These are phyloP conservation scores for Nomia melanderi DNA, from an alignment of 1,140 invertebrate genomes.

Conservation along the genomic window DNA sequence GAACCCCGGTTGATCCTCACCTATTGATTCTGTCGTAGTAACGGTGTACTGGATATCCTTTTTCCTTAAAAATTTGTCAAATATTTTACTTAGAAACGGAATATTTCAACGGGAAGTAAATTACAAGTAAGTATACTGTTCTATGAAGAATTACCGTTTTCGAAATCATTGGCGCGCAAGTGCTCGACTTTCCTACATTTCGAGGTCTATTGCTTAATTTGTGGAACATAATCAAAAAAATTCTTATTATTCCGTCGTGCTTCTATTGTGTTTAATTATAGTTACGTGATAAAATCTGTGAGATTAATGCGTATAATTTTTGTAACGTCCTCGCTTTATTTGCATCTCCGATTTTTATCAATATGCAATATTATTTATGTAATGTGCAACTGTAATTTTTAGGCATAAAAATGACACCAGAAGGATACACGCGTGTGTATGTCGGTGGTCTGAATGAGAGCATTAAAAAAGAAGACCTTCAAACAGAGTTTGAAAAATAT, in stretches of 20 bases:
- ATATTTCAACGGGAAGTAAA: neutral
- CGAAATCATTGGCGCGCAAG: constrained; percentile 53
- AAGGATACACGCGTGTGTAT: constrained; percentile 87
- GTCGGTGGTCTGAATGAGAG: constrained; percentile 91
- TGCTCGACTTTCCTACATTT: constrained; percentile 5
- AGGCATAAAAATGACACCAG: constrained; percentile 76
- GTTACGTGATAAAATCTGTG: neutral
- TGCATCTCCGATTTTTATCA: neutral
- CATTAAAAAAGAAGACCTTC: constrained; percentile 93
- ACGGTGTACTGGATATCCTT: constrained; percentile 42
- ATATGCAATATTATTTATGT: constrained; percentile 11
- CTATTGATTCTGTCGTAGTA: constrained; percentile 66
- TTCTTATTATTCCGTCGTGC: neutral
- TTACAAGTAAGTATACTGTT: constrained; percentile 36
- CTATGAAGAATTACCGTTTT: constrained; percentile 1
- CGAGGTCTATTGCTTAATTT: constrained; percentile 14
- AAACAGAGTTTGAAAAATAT: constrained; percentile 92
- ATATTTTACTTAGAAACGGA: constrained; percentile 5
- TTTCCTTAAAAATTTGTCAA: constrained; percentile 24
- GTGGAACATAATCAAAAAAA: constrained; percentile 3
- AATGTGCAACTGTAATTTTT: constrained; percentile 30
- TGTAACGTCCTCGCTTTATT: neutral
- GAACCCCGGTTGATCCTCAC: constrained; percentile 66
- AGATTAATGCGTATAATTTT: neutral
- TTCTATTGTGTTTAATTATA: neutral